A percentile compares a stretch with the other conserved stretches of the same genome.
These are phyloP conservation scores for Podargus strigoides DNA, from an alignment of 2,797 vertebrate species.

Conservation along the genomic window DNA sequence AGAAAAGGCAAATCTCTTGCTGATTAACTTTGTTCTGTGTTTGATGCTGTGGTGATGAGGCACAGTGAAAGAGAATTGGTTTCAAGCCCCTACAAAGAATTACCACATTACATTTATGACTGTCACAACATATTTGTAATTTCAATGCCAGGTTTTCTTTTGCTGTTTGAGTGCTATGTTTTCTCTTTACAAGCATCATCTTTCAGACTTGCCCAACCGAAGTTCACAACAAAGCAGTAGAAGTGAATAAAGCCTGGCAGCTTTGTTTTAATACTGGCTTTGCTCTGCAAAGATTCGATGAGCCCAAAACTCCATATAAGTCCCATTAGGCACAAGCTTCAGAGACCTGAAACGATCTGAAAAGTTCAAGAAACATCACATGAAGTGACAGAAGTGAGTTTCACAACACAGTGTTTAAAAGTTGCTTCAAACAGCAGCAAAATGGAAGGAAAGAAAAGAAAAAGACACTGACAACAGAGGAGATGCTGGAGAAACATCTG, in stretches of 20 bases:
- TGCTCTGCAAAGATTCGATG: background rate
- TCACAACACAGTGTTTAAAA: background rate
- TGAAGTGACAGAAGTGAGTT: background rate
- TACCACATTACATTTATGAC: background rate
- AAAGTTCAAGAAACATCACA: background rate
- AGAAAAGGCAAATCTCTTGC: background rate
- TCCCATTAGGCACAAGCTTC: background rate
- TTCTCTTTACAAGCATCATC: background rate
- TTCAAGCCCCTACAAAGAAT: background rate
- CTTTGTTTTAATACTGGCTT: background rate
- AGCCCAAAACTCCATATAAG: background rate
- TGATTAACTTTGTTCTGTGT: background rate
- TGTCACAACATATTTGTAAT: background rate
- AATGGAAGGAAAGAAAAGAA: background rate
- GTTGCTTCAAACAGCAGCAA: background rate
- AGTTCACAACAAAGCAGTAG: background rate
- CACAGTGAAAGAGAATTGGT: background rate
- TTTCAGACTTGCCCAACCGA: background rate
- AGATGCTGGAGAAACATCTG: background rate
- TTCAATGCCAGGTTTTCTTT: background rate
- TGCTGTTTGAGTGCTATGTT: background rate
- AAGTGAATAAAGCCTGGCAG: background rate
- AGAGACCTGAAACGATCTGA: background rate
- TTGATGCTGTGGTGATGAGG: background rate
- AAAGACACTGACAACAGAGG: background rate